A percentile compares a stretch with the other conserved stretches of the same genome.
Conservation (phyloP, 2,113 vertebrate species). For the Bubalus kerabau region DNA sequence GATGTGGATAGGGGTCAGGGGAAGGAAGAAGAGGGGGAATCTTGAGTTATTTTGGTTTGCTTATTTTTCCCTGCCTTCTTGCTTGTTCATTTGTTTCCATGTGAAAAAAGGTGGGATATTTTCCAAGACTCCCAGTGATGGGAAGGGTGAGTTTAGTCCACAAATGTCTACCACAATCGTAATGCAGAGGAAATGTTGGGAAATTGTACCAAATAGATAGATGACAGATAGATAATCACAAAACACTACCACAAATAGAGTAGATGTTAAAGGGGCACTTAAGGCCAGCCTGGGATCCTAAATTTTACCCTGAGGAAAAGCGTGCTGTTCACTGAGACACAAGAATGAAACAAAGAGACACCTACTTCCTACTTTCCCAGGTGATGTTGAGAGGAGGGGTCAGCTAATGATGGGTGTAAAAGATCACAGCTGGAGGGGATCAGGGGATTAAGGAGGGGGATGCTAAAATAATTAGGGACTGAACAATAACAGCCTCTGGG, state of each 20-base stretch:
- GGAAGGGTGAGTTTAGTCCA: not conserved
- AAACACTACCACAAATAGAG: not conserved
- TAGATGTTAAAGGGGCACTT: not conserved
- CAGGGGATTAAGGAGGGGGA: not conserved
- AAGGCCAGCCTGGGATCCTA: not conserved
- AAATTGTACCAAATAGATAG: not conserved
- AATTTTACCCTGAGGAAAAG: not conserved
- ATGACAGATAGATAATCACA: not conserved
- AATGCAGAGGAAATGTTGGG: not conserved
- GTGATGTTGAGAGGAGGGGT: not conserved
- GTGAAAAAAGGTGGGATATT: not conserved
- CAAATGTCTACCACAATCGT: not conserved
- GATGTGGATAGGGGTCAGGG: not conserved
- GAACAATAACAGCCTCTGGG: not conserved
- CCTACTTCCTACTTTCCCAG: not conserved
- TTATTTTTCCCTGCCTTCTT: not conserved
- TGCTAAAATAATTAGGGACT: not conserved
- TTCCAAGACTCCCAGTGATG: not conserved
- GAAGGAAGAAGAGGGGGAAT: not conserved
- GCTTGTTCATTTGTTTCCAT: not conserved
- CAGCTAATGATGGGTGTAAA: not conserved
- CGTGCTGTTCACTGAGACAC: not conserved
- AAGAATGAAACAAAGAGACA: not conserved
- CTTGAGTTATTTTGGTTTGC: not conserved
- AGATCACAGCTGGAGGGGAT: not conserved